Evolutionary conservation across 2,797 vertebrate species (phyloP).

Genomic region (Diglossa cyanea): DNA sequence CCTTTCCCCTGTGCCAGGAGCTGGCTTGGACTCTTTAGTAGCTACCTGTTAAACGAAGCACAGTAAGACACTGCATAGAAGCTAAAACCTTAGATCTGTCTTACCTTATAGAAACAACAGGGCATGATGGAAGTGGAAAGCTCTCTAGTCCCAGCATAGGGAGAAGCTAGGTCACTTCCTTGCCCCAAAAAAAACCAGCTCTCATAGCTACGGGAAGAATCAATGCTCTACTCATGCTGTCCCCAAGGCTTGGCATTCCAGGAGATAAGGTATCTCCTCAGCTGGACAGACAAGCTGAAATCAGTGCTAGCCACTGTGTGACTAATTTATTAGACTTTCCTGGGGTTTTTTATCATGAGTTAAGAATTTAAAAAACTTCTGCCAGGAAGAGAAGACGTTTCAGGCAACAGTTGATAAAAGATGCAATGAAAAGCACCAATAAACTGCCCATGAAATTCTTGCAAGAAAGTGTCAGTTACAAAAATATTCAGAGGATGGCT

Average conservation of each 20-base stretch:
- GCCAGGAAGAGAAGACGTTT: slow-evolving; percentile 41
- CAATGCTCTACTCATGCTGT: not conserved
- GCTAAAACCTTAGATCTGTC: not conserved
- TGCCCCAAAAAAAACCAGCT: not conserved
- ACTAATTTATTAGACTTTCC: slow-evolving; percentile 26
- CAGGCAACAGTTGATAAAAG: slow-evolving; percentile 44
- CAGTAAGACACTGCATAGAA: not conserved
- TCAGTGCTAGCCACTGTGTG: slow-evolving; percentile 12
- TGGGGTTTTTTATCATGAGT: slow-evolving; percentile 4
- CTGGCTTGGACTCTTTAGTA: not conserved
- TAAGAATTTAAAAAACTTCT: slow-evolving; percentile 41
- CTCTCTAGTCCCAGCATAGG: not conserved
- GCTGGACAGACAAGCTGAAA: not conserved
- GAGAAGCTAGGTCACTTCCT: slow-evolving; percentile 12
- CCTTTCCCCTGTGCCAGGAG: not conserved
- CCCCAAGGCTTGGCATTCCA: slow-evolving; percentile 1
- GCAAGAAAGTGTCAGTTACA: slow-evolving; percentile 18
- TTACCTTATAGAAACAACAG: not conserved
- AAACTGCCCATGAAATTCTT: slow-evolving; percentile 24
- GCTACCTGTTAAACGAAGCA: not conserved
- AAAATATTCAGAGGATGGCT: slow-evolving; percentile 17
- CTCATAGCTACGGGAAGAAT: not conserved
- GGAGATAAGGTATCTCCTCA: slow-evolving; percentile 33
- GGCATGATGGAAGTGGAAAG: not conserved
- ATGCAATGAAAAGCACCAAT: slow-evolving; percentile 23